Base-by-base conservation (phyloP, 2,888 invertebrate species). In the Melangyna quadrimaculata region DNA sequence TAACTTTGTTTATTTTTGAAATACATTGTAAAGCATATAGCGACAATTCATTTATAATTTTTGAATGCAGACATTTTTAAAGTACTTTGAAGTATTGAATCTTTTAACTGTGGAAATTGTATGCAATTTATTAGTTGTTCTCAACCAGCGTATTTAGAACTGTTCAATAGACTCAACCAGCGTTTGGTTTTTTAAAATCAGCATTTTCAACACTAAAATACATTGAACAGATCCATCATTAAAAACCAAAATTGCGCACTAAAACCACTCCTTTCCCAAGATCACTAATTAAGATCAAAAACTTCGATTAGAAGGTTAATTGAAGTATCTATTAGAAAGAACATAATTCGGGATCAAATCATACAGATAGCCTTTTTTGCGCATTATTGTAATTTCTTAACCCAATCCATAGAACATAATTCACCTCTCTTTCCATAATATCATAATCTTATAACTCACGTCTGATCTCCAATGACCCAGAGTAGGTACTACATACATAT, bases 401-500 rank as follows among this genome's bases (percentile, higher is more conserved):
- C 75, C 67, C 19, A 29, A 14, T 12, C 19, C 45, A 57, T 7
- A 35, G 35, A 65, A 24, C 57, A 35, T 48, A 48, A 48, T 67
- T 67, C 51, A 51, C 67, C 24, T 27, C 12, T 32, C 61, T 53
- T 10, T n/a, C 12, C 3, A 14, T 17, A 12, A 37, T 17, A 53
- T 40, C 67, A 55, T 43, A 43, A 71, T 45, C 71, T 37, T 40
- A n/a, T n/a, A 73, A 51, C 67, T 61, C 79, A 74, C 74, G 45
- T 37, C 45, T 63, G 55, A 70, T 70, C 74, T 57, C 22, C 10
- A 69, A 27, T 74, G 61, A 73, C 37, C 69, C n/a, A 67, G 22
- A 9, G 1, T 65, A 45, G 17, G 55, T 6, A 24, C 10, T 4
- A 1, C 24, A 53, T 12, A 22, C 6, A 37, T 17, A n/a, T 17